Evolutionary conservation across 2,113 vertebrate species (phyloP).

Genomic region (Alexandromys fortis): DNA sequence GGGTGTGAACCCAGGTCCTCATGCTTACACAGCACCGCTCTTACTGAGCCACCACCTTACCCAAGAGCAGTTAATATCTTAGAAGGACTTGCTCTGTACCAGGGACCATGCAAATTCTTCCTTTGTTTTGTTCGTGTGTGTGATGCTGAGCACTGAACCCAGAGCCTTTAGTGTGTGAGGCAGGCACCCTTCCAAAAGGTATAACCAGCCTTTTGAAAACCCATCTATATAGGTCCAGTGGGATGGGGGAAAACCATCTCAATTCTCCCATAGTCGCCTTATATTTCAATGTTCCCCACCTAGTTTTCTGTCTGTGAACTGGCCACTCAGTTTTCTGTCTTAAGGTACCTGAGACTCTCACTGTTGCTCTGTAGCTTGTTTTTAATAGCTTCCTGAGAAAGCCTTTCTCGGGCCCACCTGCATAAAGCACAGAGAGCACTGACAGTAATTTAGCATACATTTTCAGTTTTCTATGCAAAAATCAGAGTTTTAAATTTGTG

Average conservation of each 20-base stretch:
- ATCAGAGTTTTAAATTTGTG: neutral
- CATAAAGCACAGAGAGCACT: neutral
- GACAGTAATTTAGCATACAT: neutral
- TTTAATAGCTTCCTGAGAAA: neutral
- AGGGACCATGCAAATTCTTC: neutral
- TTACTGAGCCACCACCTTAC: neutral
- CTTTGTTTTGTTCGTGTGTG: neutral
- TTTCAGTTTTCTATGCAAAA: neutral
- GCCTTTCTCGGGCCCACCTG: neutral
- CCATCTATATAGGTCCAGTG: neutral
- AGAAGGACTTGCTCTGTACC: neutral
- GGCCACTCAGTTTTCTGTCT: neutral
- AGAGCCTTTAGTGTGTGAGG: neutral
- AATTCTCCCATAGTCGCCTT: neutral
- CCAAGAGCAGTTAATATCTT: neutral
- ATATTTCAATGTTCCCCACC: too few relatives aligned
- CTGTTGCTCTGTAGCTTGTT: neutral
- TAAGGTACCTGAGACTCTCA: neutral
- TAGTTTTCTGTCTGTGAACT: neutral
- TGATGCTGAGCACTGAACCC: neutral
- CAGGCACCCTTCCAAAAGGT: neutral
- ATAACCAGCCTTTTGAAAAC: neutral
- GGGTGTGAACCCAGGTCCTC: neutral
- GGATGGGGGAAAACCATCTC: neutral
- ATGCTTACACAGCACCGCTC: neutral